Evolutionary conservation across 2,113 vertebrate genomes (phyloP).

Genomic region (Neofelis nebulosa): DNA sequence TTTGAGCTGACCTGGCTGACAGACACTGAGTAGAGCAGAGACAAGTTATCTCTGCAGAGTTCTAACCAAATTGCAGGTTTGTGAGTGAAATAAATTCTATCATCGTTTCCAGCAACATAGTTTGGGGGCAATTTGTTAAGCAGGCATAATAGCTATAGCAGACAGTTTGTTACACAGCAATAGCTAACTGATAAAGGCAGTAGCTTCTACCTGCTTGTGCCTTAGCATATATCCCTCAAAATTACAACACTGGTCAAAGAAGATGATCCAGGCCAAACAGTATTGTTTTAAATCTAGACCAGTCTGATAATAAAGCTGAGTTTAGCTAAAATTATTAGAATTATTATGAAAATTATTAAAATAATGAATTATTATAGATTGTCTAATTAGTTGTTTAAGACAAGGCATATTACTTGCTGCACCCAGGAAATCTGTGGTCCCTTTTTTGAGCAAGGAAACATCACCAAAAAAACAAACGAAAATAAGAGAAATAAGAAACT

Average conservation of each 20-base stretch:
- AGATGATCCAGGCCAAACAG: neutral
- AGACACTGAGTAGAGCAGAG: neutral
- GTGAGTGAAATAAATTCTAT: neutral
- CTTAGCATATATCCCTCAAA: neutral
- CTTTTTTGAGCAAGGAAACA: constrained; percentile 19
- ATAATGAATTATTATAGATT: neutral
- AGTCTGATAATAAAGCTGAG: neutral
- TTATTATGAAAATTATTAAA: neutral
- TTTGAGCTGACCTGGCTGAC: neutral
- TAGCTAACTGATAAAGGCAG: neutral
- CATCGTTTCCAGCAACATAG: neutral
- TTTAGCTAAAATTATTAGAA: neutral
- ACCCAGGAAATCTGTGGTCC: neutral
- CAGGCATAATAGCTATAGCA: neutral
- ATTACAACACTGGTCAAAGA: neutral
- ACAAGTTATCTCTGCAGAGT: neutral
- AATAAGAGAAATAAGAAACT: neutral
- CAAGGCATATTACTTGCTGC: neutral
- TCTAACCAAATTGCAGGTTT: neutral
- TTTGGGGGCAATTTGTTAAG: neutral
- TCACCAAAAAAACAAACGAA: neutral
- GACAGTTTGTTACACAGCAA: neutral
- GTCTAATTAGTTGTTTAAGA: neutral
- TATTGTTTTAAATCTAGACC: neutral
- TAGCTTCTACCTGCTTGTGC: neutral